Base-by-base conservation (phyloP, 2,888 invertebrate species). In the Smittia aterrima region DNA sequence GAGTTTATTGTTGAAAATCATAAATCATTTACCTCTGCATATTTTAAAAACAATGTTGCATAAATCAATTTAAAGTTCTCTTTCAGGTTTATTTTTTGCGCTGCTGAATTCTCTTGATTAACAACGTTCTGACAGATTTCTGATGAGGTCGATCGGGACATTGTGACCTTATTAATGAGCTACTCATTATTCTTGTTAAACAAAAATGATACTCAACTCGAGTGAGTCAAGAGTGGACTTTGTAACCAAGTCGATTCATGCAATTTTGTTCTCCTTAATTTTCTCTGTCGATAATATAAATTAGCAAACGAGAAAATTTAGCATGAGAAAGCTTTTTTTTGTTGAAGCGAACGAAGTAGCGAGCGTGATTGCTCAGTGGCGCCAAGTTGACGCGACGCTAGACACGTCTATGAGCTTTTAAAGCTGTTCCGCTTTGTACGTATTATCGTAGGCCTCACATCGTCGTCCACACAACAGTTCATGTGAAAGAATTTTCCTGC, bases 1-100 rank as follows among this genome's bases (percentile, higher is more conserved):
- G 22, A 67, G 67, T 41, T 18, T 40, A 67, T 67, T 67, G 67
- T 67, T 66, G 67, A 67, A 67, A 67, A 27, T 67, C 67, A 67
- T 67, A 41, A 67, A 67, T 67, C 67, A 67, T 67, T 67, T 41
- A 67, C 67, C 67, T 20, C 67, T 66, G 24, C 24, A 58, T 58
- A 58, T 58, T 58, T 58, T 58, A 22, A 24, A 53, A 22, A 58
- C 58, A 58, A 58, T 24, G 58, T 24, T 24, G 58, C 58, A 58
- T 58, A 58, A 58, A 58, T 58, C 58, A 58, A 58, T 58, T 58
- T 58, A 58, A 58, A 58, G 58, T 24, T 58, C 24, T 58, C 58
- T 9, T 24, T 58, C 32, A 32, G 9, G 4, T 32, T 32, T 32
- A 9, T 22, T 58, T 58, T 22, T 20, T 58, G 3, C 53, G 53